Evolutionary conservation across 92 coral and sea anemone species (phyloP).

Genomic region (Epizoanthus scotinus): DNA sequence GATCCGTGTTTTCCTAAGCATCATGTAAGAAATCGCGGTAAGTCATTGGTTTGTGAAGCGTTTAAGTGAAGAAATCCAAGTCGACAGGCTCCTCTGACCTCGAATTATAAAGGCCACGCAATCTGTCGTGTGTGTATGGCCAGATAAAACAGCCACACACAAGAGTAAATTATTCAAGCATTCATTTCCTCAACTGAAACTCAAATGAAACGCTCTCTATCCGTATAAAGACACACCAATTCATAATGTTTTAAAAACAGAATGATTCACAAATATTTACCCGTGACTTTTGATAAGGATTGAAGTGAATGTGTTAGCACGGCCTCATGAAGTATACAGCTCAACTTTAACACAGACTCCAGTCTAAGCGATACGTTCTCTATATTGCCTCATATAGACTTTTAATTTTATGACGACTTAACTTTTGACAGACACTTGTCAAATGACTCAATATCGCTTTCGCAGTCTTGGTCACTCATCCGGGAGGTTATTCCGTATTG

Average conservation of each 20-base stretch:
- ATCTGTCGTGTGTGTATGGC: neutral
- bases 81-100: conserved; percentile 20
- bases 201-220: neutral
- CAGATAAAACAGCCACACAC: neutral
- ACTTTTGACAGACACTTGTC: neutral
- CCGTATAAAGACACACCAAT: conserved; percentile 35
- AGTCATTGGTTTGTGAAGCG: neutral
- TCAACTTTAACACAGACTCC: neutral
- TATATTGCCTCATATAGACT: neutral
- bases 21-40: neutral
- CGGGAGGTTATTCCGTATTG: too few relatives aligned
- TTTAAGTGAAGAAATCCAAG: neutral
- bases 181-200: conserved; percentile 28
- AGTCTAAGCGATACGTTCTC: neutral
- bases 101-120: neutral
- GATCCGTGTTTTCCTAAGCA: conserved; percentile 19
- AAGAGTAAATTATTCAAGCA: conserved; percentile 17
- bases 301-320: neutral
- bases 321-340: neutral
- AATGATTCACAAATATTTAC: conserved; percentile 16
- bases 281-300: neutral
- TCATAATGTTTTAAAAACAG: neutral
- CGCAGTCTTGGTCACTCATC: neutral
- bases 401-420: conserved; percentile 23
- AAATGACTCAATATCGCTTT: neutral